phyloP scores from a whole-genome alignment of 2,797 vertebrate species.

The Acrocephalus scirpaceus region DNA sequence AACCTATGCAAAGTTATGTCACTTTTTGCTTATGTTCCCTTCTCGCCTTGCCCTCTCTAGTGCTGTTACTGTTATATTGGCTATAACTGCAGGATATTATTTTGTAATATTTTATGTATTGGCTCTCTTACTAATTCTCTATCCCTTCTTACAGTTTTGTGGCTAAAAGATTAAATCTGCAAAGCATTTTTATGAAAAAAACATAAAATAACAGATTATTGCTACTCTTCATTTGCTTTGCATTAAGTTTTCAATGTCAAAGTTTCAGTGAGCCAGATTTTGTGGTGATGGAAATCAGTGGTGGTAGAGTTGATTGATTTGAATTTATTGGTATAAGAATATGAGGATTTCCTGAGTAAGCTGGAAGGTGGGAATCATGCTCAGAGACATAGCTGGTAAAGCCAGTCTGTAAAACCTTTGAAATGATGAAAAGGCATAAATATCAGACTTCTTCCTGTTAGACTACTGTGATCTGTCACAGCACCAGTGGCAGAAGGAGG shows the following conservation, averaged over 20 bases:
- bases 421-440: constrained; percentile 10
- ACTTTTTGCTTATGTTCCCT: not conserved
- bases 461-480: not conserved
- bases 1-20: not conserved
- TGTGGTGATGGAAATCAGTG: not conserved
- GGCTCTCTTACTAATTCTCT: constrained; percentile 20
- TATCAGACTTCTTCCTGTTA: not conserved
- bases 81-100: not conserved
- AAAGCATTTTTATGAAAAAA: constrained; percentile 1
- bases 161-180: constrained; percentile 1
- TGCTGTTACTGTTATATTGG: not conserved
- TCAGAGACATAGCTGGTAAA: not conserved
- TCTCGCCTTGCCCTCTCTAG: not conserved
- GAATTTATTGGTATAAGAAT: not conserved
- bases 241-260: not conserved
- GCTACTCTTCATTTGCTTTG: not conserved
- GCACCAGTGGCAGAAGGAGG: not conserved
- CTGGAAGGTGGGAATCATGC: not conserved
- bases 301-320: not conserved
- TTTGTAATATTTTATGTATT: not conserved
- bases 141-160: not conserved
- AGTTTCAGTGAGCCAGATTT: not conserved
- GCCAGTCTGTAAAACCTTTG: constrained; percentile 15
- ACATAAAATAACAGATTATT: not conserved
- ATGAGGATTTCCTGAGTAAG: not conserved